Evolutionary conservation across 1,140 invertebrate genomes (phyloP).

Genomic region (Halesus radiatus): DNA sequence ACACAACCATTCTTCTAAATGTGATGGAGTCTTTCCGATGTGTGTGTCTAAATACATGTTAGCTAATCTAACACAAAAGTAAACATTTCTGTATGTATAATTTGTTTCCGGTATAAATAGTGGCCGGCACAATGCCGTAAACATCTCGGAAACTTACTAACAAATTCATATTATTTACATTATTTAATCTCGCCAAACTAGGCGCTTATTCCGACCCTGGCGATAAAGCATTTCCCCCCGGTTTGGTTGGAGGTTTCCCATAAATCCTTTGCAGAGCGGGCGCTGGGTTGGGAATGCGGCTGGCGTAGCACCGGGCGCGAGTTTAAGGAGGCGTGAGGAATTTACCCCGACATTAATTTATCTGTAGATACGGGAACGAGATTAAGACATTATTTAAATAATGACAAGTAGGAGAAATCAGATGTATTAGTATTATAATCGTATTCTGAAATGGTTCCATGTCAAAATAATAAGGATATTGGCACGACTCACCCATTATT

Average conservation of each 20-base stretch:
- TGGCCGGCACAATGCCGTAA: too few relatives aligned
- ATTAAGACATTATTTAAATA: background rate
- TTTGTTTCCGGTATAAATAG: too few relatives aligned
- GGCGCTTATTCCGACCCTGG: slow-evolving; percentile 5
- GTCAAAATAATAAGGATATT: too few relatives aligned
- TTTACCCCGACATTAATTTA: slow-evolving; percentile 37
- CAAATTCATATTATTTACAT: too few relatives aligned
- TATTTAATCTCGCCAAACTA: background rate
- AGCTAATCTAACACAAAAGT: too few relatives aligned
- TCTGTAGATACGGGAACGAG: slow-evolving; percentile 10
- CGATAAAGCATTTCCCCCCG: background rate
- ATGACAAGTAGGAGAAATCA: background rate
- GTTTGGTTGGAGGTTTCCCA: slow-evolving; percentile 42
- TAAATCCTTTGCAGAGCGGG: slow-evolving; percentile 49
- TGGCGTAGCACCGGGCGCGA: background rate
- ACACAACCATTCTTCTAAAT: too few relatives aligned
- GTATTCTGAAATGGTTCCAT: background rate
- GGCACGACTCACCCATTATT: too few relatives aligned
- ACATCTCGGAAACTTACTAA: too few relatives aligned
- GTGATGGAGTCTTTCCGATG: too few relatives aligned
- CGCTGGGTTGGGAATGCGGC: slow-evolving; percentile 41
- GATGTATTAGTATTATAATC: background rate
- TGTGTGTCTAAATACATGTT: too few relatives aligned
- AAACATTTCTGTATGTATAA: too few relatives aligned
- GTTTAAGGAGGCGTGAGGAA: slow-evolving; percentile 6